Conservation (phyloP, 2,888 invertebrate genomes). For the Sericinus montela region DNA sequence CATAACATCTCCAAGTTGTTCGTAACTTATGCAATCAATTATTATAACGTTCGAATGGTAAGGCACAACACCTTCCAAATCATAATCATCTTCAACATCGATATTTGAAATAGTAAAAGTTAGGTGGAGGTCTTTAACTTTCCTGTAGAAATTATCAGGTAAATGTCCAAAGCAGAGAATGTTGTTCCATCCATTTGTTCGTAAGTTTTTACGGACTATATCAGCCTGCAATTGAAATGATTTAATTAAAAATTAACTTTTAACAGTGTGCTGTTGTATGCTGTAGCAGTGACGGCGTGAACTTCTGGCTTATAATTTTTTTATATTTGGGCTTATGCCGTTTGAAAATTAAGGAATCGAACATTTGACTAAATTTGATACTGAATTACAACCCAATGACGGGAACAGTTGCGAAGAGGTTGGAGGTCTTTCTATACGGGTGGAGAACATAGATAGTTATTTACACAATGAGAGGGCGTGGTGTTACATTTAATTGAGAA, state of each 20-base stretch:
- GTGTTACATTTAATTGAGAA: no score
- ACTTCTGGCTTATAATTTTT: no score
- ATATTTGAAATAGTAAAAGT: conserved; percentile 38
- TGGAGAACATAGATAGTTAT: no score
- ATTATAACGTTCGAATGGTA: conserved; percentile 47
- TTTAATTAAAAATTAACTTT: background rate
- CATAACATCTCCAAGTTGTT: conserved; percentile 46
- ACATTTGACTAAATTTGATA: no score
- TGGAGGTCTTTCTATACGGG: no score
- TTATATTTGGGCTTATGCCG: no score
- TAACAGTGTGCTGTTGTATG: no score
- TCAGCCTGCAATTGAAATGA: conserved; percentile 39
- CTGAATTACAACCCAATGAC: no score
- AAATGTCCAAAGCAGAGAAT: conserved; percentile 47
- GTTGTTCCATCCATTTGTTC: conserved; percentile 51
- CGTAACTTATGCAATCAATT: conserved; percentile 38
- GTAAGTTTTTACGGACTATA: conserved; percentile 41
- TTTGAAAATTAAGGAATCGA: no score
- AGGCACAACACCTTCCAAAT: conserved; percentile 41
- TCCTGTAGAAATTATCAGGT: conserved; percentile 42
- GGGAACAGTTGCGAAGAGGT: no score
- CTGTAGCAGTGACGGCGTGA: no score
- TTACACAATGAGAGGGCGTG: no score
- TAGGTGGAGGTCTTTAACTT: conserved; percentile 33
- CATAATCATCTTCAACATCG: conserved; percentile 34